Evolutionary conservation across 1,140 invertebrate genomes (phyloP), one percentile per base, ranked within the genome.

Genomic region (Panagrolaimus sp.): DNA sequence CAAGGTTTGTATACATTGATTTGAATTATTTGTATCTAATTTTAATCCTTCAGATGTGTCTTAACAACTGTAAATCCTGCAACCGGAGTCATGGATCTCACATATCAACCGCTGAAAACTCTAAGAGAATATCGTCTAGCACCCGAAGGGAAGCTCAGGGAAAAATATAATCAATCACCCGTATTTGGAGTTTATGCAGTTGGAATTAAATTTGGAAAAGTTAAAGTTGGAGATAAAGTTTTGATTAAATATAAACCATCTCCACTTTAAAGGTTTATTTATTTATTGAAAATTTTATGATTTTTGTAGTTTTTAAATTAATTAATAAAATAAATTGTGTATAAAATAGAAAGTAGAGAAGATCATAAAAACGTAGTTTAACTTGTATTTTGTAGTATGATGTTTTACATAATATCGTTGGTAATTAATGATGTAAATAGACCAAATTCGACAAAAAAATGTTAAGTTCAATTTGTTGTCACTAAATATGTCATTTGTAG

Each of bases 61-160:
- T 46, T 76, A 63, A 76, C 75, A 12, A 76, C 75, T 6, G 75
- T 76, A 38, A 48, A 76, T 76, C 75, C 75, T n/a, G 68, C 72
- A 32, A 63, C 28, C 10, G 75, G 75, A 2, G 38, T 26, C 5
- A 28, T 65, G 24, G 14, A 14, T 28, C 12, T 14, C 7, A 45
- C 8, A n/a, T 44, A 28, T 15, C 15, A 10, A 21, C 48, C 44
- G 7, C 26, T 44, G 17, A 12, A 21, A 58, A 15, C 48, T 24
- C 73, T 65, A 10, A 26, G 62, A 69, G 76, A 73, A 68, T 76
- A 75, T 46, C 77, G 75, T 4, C 26, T 78, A 26, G 75, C 75
- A 38, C 75, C 75, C 10, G 45, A 71, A 43, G 75, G 75, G 1
- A 71, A 76, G 65, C 52, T 76, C n/a, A 63, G 62, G 9, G 52